Base-by-base conservation (phyloP, 2,888 invertebrate species). In the Sinhomidia bicolor region DNA sequence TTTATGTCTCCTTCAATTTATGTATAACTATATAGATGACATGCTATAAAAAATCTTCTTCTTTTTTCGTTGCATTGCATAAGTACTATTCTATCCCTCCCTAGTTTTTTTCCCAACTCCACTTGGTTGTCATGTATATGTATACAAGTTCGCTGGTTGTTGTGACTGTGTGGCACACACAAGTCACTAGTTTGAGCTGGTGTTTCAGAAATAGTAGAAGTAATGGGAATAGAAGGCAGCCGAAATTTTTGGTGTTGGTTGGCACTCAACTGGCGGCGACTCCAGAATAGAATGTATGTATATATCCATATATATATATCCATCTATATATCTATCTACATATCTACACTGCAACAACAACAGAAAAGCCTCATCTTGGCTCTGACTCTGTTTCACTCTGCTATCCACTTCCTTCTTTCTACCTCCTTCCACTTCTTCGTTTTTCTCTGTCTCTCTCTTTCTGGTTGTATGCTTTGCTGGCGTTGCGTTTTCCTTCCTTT, bases 281-380 rank as follows among this genome's bases (percentile, higher is more conserved):
- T 78, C 78, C 78, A 78, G 78, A 54, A 78, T 51, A 76, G 76
- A 29, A 76, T 78, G 54, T n/a, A n/a, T n/a, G n/a, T n/a, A n/a
- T n/a, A n/a, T n/a, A n/a, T n/a, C n/a, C n/a, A n/a, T n/a, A n/a
- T n/a, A n/a, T n/a, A n/a, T n/a, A n/a, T n/a, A n/a, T n/a, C n/a
- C n/a, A n/a, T n/a, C n/a, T n/a, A n/a, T n/a, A n/a, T n/a, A n/a
- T n/a, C n/a, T n/a, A n/a, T n/a, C n/a, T n/a, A n/a, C n/a, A n/a
- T n/a, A n/a, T n/a, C n/a, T n/a, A n/a, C n/a, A n/a, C n/a, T n/a
- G n/a, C n/a, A 47, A n/a, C 17, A 78, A 32, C 51, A 29, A 51
- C 78, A 54, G 71, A 47, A 51, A 82, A 79, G 74, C 36, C 78
- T 88, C 83, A 83, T 83, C 88, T 88, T 88, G 83, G 82, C 88